Conservation (phyloP, 2,113 vertebrate genomes). For the Semnornis frantzii region DNA sequence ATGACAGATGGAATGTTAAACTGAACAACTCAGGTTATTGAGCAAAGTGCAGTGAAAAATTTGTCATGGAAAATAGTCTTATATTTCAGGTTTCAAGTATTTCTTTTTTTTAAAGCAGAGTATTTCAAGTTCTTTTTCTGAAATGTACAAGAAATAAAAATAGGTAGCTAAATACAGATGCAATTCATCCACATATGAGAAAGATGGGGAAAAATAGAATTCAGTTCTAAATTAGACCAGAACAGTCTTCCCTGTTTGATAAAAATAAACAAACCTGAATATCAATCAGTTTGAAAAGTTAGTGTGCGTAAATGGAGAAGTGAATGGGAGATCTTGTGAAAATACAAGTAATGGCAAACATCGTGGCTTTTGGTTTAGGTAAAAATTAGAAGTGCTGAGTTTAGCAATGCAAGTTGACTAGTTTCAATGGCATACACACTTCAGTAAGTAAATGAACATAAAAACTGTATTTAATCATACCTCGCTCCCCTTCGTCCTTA, state of each 20-base stretch:
- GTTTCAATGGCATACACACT: not conserved
- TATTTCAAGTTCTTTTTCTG: not conserved
- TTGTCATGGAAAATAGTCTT: not conserved
- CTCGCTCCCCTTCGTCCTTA: not conserved
- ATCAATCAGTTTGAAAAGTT: not conserved
- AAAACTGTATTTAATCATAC: not conserved
- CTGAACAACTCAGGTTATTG: not conserved
- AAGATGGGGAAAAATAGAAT: not conserved
- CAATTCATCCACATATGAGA: not conserved
- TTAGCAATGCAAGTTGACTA: not conserved
- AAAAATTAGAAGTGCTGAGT: not conserved
- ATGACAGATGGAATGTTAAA: not conserved
- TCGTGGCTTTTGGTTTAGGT: not conserved
- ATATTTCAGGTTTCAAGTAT: not conserved
- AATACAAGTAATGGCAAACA: not conserved
- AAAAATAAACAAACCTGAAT: not conserved
- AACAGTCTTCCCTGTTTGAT: not conserved
- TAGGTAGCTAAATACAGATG: not conserved
- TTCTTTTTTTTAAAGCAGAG: not conserved
- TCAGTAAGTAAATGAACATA: not conserved
- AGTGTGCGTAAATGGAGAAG: not conserved
- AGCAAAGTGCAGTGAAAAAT: not conserved
- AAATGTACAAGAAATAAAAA: not conserved
- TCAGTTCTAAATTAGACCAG: not conserved
- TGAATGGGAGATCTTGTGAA: not conserved